Base-by-base conservation (phyloP, 1,140 invertebrate genomes). In the Chymomyza costata region DNA sequence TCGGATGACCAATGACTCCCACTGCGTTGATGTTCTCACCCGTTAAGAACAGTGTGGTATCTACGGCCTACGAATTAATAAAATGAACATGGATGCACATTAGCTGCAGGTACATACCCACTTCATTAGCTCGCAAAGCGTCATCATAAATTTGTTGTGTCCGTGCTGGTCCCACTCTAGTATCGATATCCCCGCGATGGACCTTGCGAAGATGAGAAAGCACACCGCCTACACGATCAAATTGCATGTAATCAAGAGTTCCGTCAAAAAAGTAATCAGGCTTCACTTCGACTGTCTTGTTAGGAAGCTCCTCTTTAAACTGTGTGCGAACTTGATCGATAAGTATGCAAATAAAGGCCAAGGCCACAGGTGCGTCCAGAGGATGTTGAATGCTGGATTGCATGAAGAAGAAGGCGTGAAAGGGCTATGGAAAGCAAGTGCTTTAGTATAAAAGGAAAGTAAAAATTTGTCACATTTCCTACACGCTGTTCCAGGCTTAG, bases 201-300 rank as follows among this genome's bases (percentile, higher is more conserved):
- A 88, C 89, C 76, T 91, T 91, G n/a, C 89, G 88, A 5, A 93
- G 84, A 82, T 93, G 90, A 1, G 90, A 90, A 25, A 91, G 73
- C 0, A 93, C 87, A 10, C 92, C 92, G 32, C 92, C 92, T 25
- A 93, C 87, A 52, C 92, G 86, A 70, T 92, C 91, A 38, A 91
- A 88, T 56, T 90, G 90, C 59, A 87, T 87, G 68, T 91, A 92
- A 73, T 89, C 88, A 18, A 92, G 87, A 5, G 88, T 87, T 3
- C 89, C 89, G 82, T 90, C 89, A 66, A 89, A 90, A 85, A 91
- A 93, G 17, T 55, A 84, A 21, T 73, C 64, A 0, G 52, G 30
- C 13, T 74, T 74, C 2, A 83, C 61, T 47, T 70, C 76, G 8
- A 62, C 48, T 2, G 52, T 14, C 17, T 47, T 40, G 6, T 25